A percentile compares a stretch with the other conserved stretches of the same genome.
These are phyloP conservation scores for Lagopus leucura DNA, from an alignment of 2,113 vertebrate species.

Conservation along the genomic window DNA sequence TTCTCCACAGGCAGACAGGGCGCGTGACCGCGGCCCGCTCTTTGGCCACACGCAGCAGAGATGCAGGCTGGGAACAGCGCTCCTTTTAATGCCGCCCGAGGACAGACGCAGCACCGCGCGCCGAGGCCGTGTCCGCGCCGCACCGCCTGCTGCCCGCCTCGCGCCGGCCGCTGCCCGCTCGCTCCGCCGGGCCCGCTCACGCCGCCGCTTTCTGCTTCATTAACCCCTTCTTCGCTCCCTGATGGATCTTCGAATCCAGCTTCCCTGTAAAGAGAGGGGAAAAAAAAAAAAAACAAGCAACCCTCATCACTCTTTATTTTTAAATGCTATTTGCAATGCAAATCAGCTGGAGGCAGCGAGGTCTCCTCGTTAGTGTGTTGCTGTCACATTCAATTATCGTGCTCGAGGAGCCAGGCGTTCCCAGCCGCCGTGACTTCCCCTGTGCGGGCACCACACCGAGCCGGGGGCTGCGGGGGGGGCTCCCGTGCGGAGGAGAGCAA, in stretches of 20 bases:
- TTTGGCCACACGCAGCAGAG: neutral
- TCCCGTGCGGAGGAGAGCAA: neutral
- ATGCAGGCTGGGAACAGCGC: neutral
- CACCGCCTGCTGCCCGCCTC: neutral
- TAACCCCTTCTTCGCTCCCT: conserved; percentile 96
- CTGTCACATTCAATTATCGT: conserved; percentile 78
- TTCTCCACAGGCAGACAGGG: neutral
- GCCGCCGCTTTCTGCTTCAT: conserved; percentile 81
- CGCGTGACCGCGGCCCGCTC: neutral
- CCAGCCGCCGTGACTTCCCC: conserved; percentile 47
- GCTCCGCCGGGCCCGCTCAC: neutral
- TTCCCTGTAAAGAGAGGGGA: conserved; percentile 84
- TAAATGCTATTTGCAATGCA: conserved; percentile 81
- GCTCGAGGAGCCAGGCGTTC: conserved; percentile 69
- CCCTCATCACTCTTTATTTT: conserved; percentile 68
- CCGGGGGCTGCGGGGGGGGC: neutral
- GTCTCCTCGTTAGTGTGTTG: conserved; percentile 74
- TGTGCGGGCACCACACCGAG: conserved; percentile 49
- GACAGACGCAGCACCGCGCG: neutral
- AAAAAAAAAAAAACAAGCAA: neutral
- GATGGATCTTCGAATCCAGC: conserved; percentile 94
- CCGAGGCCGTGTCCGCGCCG: neutral
- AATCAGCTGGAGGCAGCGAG: conserved; percentile 73
- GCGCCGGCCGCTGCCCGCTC: too few species aligned
- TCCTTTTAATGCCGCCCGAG: conserved; percentile 45